Evolutionary conservation across 1,140 invertebrate species (phyloP).

Genomic region (Prorops nasuta): DNA sequence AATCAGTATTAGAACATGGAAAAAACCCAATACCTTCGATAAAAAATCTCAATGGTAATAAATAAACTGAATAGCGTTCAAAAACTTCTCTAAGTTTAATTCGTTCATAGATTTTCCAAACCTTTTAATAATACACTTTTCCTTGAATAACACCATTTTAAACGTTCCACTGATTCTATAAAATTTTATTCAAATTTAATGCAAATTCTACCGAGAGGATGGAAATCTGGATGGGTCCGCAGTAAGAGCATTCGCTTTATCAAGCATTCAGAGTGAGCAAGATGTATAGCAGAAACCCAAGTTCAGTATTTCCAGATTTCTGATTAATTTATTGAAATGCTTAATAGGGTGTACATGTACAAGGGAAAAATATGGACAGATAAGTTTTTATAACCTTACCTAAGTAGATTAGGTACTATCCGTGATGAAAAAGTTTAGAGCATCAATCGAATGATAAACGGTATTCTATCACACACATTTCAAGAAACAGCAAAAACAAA

Average conservation of each 20-base stretch:
- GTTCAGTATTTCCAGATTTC: slow-evolving; percentile 44
- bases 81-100: too few relatives aligned
- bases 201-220: slow-evolving; percentile 32
- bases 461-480: too few relatives aligned
- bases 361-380: slow-evolving; percentile 41
- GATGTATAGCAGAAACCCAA: slow-evolving; percentile 42
- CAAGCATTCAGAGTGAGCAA: slow-evolving; percentile 25
- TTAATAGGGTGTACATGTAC: slow-evolving; percentile 45
- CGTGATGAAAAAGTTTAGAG: too few relatives aligned
- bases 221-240: slow-evolving; percentile 39
- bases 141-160: not conserved
- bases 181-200: not conserved
- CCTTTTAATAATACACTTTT: not conserved
- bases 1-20: not conserved
- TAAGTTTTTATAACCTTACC: slow-evolving; percentile 44
- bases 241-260: slow-evolving; percentile 22
- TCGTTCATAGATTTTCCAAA: not conserved
- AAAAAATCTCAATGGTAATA: too few relatives aligned
- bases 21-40: too few relatives aligned
- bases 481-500: too few relatives aligned
- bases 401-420: slow-evolving; percentile 32
- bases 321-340: slow-evolving; percentile 47
- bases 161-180: not conserved
- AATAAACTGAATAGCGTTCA: too few relatives aligned
- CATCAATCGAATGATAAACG: too few relatives aligned